These are phyloP conservation scores for Drosophila pseudotakahashii DNA, from an alignment of 2,888 invertebrate genomes.

Conservation along the genomic window DNA sequence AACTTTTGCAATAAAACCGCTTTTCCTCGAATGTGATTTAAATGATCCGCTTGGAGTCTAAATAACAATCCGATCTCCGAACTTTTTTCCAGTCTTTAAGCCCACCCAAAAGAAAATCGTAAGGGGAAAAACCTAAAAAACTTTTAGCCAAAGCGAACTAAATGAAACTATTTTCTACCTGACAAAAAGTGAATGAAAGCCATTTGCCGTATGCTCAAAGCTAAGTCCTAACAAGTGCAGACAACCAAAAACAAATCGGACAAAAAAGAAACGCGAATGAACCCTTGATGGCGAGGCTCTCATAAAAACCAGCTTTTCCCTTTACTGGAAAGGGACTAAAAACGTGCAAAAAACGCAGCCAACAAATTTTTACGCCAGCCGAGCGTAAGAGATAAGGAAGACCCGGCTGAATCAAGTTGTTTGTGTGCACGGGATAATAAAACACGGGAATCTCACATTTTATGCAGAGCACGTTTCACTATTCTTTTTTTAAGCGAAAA, in stretches of 20 bases:
- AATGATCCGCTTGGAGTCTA: neutral
- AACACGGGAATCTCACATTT: slow-evolving; percentile 31
- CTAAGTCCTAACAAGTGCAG: slow-evolving; percentile 41
- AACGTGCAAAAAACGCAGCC: slow-evolving; percentile 35
- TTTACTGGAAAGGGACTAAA: neutral
- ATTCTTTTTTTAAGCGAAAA: slow-evolving; percentile 17
- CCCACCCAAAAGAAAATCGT: neutral
- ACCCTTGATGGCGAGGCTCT: slow-evolving; percentile 33
- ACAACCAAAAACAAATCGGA: slow-evolving; percentile 19
- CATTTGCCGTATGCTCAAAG: slow-evolving; percentile 20
- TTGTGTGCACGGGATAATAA: slow-evolving; percentile 22
- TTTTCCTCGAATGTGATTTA: neutral
- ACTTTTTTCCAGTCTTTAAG: neutral
- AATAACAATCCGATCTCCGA: neutral
- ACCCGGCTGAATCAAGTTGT: slow-evolving; percentile 39
- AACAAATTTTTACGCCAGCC: slow-evolving; percentile 64
- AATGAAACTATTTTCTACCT: slow-evolving; percentile 34
- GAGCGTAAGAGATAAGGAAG: slow-evolving; percentile 60
- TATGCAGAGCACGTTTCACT: slow-evolving; percentile 70
- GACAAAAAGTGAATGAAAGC: slow-evolving; percentile 23
- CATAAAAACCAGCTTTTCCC: slow-evolving; percentile 7
- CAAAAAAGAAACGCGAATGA: slow-evolving; percentile 45
- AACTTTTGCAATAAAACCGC: no score
- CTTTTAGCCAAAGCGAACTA: slow-evolving; percentile 13
- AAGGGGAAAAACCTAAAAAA: slow-evolving; percentile 9